Evolutionary conservation across 2,888 invertebrate species (phyloP).

Genomic region (Anagyrus pseudococci): DNA sequence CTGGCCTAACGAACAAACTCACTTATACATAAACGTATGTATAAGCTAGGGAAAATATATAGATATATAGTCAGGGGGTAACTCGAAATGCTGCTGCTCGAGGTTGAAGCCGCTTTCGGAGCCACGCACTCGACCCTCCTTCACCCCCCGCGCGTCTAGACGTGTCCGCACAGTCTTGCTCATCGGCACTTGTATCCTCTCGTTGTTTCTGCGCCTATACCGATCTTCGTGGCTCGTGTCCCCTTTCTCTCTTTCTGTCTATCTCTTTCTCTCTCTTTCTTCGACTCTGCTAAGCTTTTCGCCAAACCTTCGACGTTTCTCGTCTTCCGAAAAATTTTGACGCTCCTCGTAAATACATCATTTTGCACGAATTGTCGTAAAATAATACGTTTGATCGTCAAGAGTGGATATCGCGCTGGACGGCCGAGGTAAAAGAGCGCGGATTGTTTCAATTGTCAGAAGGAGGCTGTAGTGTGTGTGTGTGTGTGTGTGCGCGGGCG

Average conservation of each 20-base stretch:
- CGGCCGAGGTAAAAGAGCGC: neutral
- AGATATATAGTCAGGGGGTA: too few species aligned
- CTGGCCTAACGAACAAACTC: constrained; percentile 50
- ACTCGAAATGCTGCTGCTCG: too few species aligned
- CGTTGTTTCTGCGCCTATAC: too few species aligned
- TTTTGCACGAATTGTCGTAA: constrained; percentile 28
- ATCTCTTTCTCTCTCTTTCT: constrained; percentile 10
- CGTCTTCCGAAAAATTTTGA: constrained; percentile 40
- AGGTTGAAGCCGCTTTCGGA: constrained; percentile 33
- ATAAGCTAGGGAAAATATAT: too few species aligned
- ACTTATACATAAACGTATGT: constrained; percentile 15
- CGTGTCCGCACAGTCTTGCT: too few species aligned
- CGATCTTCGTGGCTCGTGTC: too few species aligned
- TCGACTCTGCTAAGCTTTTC: neutral
- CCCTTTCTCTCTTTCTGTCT: neutral
- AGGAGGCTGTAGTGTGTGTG: too few species aligned
- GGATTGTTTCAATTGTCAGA: constrained; percentile 13
- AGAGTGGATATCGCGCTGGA: neutral
- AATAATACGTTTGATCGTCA: neutral
- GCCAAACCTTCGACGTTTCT: constrained; percentile 32
- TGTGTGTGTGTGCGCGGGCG: too few species aligned
- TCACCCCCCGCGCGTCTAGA: too few species aligned
- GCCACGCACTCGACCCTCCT: constrained; percentile 23
- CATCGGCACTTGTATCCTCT: too few species aligned
- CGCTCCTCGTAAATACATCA: constrained; percentile 22